These are phyloP conservation scores for Pardosa pseudoannulata DNA, from an alignment of 2,888 invertebrate species.

Conservation along the genomic window DNA sequence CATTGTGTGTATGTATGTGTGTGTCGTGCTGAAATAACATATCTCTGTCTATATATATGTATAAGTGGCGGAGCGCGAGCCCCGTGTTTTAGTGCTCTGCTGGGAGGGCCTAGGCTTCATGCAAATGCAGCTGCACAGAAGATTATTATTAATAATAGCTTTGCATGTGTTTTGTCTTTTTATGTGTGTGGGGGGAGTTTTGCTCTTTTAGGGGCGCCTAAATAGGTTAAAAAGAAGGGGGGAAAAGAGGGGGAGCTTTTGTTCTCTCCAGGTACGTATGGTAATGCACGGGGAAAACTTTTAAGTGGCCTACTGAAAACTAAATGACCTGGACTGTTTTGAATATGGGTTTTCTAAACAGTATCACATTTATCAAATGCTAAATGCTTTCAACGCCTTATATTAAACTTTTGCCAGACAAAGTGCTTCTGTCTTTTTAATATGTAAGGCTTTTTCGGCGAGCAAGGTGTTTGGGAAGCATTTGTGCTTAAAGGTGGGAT, in stretches of 20 bases:
- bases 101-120: conserved; percentile 50
- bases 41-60: conserved; percentile 50
- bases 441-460: background rate
- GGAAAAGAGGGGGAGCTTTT: conserved; percentile 22
- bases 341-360: conserved; percentile 49
- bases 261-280: conserved; percentile 47
- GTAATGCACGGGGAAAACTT: conserved; percentile 62
- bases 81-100: conserved; percentile 40
- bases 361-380: conserved; percentile 59
- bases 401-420: background rate
- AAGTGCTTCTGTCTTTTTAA: background rate
- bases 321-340: conserved; percentile 56
- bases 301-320: conserved; percentile 67
- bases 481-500: background rate
- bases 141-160: conserved; percentile 73
- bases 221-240: conserved; percentile 46
- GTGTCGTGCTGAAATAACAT: conserved; percentile 64
- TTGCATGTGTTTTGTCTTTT: conserved; percentile 58
- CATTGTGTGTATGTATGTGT: too few relatives aligned
- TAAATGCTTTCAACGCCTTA: conserved; percentile 28
- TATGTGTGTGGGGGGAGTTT: conserved; percentile 26
- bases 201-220: conserved; percentile 24
- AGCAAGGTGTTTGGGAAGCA: background rate
- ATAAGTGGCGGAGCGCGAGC: conserved; percentile 20
- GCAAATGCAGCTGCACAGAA: conserved; percentile 60